Base-by-base conservation (phyloP, 1,140 invertebrate genomes). In the Holotrichia oblita region DNA sequence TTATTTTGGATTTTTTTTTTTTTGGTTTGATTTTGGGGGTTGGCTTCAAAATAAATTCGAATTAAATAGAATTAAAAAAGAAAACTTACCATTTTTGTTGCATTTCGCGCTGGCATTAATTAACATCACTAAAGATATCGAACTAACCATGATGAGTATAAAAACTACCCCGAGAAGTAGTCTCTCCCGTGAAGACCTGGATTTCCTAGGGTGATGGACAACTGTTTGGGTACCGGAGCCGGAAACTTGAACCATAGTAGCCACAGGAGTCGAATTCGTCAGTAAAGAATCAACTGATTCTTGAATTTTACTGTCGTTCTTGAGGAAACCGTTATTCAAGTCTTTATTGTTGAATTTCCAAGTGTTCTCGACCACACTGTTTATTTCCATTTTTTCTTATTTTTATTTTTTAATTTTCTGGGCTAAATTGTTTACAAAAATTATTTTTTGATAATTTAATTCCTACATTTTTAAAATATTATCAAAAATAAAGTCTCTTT, bases 311-410 rank as follows among this genome's bases (percentile, higher is more conserved):
- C 59, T 64, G 12, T 69, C 61, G 61, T 34, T 34, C 27, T 69
- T 69, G 22, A 69, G 61, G 61, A 69, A 69, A 10, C 61, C 61
- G 61, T 69, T 69, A 12, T 69, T 69, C 22, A 69, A 69, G 8
- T 69, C 61, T 24, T 69, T 69, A 27, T 69, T 69, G 7, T 27
- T 69, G 22, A 69, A 69, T 27, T 69, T 69, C 61, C 61, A 69
- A 69, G 6, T 69, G 8, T 69, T 69, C 12, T 69, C 61, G 8
- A 69, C 27, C 1, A 34, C 61, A 22, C 61, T 69, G 27, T 69
- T 69, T 4, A 69, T 34, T 69, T 69, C 61, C 61, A 69, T 69
- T n/a, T n/a, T n/a, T n/a, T n/a, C n/a, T n/a, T n/a, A n/a, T n/a
- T n/a, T n/a, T 44, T 55, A 17, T 55, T 34, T 34, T 34, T 34